Conservation (phyloP, 1,140 invertebrate genomes). For the Eupeodes corollae region DNA sequence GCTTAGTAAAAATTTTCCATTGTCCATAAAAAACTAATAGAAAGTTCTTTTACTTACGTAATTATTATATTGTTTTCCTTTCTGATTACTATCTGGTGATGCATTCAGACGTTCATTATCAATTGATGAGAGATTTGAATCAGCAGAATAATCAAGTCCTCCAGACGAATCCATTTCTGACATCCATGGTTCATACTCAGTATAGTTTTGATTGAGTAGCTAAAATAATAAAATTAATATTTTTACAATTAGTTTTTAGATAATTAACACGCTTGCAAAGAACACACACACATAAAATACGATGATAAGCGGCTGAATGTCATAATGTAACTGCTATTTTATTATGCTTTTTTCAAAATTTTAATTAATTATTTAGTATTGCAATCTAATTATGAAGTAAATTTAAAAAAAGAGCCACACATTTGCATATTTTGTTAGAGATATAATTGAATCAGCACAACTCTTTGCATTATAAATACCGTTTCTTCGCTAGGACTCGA, state of each 20-base stretch:
- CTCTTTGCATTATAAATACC: slow-evolving; percentile 12
- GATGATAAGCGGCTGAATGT: too few species aligned
- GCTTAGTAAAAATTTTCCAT: too few species aligned
- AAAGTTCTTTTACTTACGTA: slow-evolving; percentile 2
- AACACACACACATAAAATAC: too few species aligned
- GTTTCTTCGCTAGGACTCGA: slow-evolving; percentile 35
- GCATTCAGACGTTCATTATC: slow-evolving; percentile 32
- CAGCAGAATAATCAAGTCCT: slow-evolving; percentile 28
- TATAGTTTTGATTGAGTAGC: slow-evolving; percentile 32
- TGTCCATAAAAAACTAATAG: too few species aligned
- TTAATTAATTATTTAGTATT: not conserved
- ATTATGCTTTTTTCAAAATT: not conserved
- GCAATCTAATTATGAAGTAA: not conserved
- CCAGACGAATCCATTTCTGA: slow-evolving; percentile 31
- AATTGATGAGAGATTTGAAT: slow-evolving; percentile 34
- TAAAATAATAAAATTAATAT: slow-evolving; percentile 9
- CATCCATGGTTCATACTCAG: slow-evolving; percentile 32
- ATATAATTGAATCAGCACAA: too few species aligned
- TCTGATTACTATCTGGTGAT: slow-evolving; percentile 28
- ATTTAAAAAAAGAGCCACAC: too few species aligned
- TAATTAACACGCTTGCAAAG: too few species aligned
- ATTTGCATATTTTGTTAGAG: too few species aligned
- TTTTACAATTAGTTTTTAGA: slow-evolving; percentile 3
- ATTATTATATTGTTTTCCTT: slow-evolving; percentile 6
- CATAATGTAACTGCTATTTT: too few species aligned